These are phyloP conservation scores for Stigmatopora argus DNA, from an alignment of 2,113 vertebrate species.

Conservation along the genomic window DNA sequence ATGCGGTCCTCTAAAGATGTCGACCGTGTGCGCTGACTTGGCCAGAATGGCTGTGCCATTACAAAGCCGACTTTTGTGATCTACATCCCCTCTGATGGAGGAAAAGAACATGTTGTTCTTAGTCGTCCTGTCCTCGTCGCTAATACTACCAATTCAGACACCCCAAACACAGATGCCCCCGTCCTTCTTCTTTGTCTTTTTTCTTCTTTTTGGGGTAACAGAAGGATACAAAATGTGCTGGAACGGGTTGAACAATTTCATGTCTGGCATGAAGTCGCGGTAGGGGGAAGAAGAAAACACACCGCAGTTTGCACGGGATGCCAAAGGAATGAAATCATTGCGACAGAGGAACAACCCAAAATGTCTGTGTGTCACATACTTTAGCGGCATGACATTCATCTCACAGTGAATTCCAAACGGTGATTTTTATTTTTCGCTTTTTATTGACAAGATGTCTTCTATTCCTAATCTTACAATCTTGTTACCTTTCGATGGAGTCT, in stretches of 20 bases:
- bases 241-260: slow-evolving; percentile 63
- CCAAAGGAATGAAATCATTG: slow-evolving; percentile 18
- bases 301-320: slow-evolving; percentile 34
- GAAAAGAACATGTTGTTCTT: background rate
- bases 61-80: slow-evolving; percentile 22
- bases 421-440: slow-evolving; percentile 14
- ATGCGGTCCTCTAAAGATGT: slow-evolving; percentile 50
- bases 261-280: slow-evolving; percentile 47
- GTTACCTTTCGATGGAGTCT: slow-evolving; percentile 42
- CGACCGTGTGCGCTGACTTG: slow-evolving; percentile 39
- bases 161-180: slow-evolving; percentile 69
- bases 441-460: slow-evolving; percentile 47
- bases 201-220: slow-evolving; percentile 63
- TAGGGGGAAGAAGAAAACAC: slow-evolving; percentile 46
- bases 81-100: background rate
- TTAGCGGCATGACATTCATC: slow-evolving; percentile 16
- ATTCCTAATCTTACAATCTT: slow-evolving; percentile 54
- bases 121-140: slow-evolving; percentile 1
- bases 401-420: slow-evolving; percentile 15
- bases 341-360: background rate
- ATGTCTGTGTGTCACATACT: slow-evolving; percentile 16
- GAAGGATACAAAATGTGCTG: slow-evolving; percentile 72
- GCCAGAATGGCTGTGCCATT: slow-evolving; percentile 50
- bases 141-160: slow-evolving; percentile 74
- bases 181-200: slow-evolving; percentile 39